Evolutionary conservation across 2,797 vertebrate species (phyloP).

Genomic region (Gymnodraco acuticeps): DNA sequence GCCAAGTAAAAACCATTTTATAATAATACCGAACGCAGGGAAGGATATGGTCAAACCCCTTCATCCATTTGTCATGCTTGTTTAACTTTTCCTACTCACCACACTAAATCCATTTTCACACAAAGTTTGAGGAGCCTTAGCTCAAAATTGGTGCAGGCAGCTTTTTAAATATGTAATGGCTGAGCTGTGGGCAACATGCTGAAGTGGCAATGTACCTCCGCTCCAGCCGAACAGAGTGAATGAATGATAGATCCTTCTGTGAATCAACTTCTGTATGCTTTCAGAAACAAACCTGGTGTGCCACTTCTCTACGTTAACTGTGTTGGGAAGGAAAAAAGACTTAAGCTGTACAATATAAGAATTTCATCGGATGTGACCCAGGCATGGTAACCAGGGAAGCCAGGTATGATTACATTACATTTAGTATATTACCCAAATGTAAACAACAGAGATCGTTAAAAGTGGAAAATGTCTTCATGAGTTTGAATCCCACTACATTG

Average conservation of each 20-base stretch:
- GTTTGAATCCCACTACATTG: not conserved
- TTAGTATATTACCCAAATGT: not conserved
- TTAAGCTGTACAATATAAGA: slow-evolving; percentile 7
- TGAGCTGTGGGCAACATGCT: slow-evolving; percentile 58
- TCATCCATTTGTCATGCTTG: slow-evolving; percentile 65
- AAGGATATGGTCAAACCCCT: slow-evolving; percentile 53
- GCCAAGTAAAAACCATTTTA: slow-evolving; percentile 35
- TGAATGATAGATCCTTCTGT: slow-evolving; percentile 42
- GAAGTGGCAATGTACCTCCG: slow-evolving; percentile 60
- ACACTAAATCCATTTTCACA: slow-evolving; percentile 55
- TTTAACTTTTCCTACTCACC: slow-evolving; percentile 52
- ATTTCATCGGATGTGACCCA: not conserved
- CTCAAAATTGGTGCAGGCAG: slow-evolving; percentile 56
- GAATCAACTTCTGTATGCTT: slow-evolving; percentile 34
- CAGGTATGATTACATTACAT: not conserved
- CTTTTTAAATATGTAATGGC: slow-evolving; percentile 69
- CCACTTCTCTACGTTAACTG: slow-evolving; percentile 7
- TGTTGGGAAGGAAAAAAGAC: slow-evolving; percentile 7
- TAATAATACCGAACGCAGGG: slow-evolving; percentile 40
- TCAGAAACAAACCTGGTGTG: slow-evolving; percentile 23
- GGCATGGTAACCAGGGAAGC: not conserved
- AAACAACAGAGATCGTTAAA: not conserved
- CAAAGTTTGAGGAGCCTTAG: slow-evolving; percentile 44
- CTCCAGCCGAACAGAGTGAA: slow-evolving; percentile 37
- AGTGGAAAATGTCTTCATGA: not conserved